These are phyloP conservation scores for Xenopus borealis DNA, from an alignment of 2,113 vertebrate genomes.

Conservation along the genomic window DNA sequence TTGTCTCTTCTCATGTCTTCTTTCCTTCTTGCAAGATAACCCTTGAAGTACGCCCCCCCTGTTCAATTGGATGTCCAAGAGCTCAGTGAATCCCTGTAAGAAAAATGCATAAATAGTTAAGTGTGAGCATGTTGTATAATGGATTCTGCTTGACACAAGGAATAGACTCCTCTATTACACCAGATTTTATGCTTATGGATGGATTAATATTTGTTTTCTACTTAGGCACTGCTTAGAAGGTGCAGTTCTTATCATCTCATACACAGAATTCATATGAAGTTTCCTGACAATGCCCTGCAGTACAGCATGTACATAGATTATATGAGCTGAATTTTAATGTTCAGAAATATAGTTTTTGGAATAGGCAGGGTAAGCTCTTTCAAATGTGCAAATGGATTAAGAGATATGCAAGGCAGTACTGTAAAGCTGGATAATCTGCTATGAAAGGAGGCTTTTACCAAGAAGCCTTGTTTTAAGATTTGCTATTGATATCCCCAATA, in stretches of 20 bases:
- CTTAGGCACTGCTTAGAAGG: neutral
- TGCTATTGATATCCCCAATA: slow-evolving; percentile 51
- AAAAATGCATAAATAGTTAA: slow-evolving; percentile 69
- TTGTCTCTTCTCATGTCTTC: slow-evolving; percentile 56
- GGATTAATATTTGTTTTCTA: neutral
- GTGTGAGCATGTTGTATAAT: slow-evolving; percentile 11
- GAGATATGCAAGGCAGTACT: slow-evolving; percentile 29
- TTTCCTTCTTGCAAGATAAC: slow-evolving; percentile 54
- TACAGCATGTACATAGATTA: neutral
- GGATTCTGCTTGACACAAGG: neutral
- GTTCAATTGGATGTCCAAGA: slow-evolving; percentile 56
- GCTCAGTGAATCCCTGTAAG: slow-evolving; percentile 67
- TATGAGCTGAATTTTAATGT: neutral
- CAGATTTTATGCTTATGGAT: neutral
- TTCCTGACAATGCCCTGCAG: neutral
- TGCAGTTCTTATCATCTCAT: neutral
- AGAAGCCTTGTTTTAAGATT: slow-evolving; percentile 71
- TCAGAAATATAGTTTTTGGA: neutral
- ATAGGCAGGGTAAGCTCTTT: neutral
- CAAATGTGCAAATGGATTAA: slow-evolving; percentile 30
- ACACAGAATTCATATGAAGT: neutral
- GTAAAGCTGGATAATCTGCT: slow-evolving; percentile 50
- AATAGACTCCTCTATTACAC: neutral
- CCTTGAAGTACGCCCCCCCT: slow-evolving; percentile 46
- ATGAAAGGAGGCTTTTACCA: slow-evolving; percentile 57